Conservation (phyloP, 2,113 vertebrate species). For the Bucco capensis region DNA sequence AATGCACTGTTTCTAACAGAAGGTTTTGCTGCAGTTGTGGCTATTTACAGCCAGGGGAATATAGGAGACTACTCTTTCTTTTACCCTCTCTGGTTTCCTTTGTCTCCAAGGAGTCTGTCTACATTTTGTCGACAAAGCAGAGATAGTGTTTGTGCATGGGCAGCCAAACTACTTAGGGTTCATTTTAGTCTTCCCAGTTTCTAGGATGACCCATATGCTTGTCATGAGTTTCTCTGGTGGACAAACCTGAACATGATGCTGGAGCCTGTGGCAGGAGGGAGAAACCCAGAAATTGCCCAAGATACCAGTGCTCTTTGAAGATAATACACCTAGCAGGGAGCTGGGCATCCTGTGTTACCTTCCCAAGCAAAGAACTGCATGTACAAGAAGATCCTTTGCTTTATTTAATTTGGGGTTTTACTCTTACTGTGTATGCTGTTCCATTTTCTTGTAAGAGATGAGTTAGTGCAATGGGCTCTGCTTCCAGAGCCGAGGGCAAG, state of each 20-base stretch:
- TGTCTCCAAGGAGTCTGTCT: not conserved
- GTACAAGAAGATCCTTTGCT: not conserved
- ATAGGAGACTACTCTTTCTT: not conserved
- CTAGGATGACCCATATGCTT: not conserved
- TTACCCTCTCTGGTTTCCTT: not conserved
- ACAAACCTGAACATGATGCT: not conserved
- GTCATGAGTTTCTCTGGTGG: not conserved
- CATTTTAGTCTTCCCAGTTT: not conserved
- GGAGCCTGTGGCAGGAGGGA: not conserved
- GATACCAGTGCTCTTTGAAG: not conserved
- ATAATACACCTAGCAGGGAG: not conserved
- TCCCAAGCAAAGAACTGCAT: not conserved
- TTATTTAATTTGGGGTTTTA: not conserved
- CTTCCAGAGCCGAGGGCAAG: not conserved
- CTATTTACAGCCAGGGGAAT: not conserved
- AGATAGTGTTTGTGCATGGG: not conserved
- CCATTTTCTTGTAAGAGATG: rapidly evolving
- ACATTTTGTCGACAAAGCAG: not conserved
- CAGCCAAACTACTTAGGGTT: not conserved
- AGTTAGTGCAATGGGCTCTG: not conserved
- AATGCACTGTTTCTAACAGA: not conserved
- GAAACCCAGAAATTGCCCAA: not conserved
- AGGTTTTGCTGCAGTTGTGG: not conserved
- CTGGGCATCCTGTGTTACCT: not conserved
- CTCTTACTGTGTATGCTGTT: not conserved